These are phyloP conservation scores for Drosophila putrida DNA, from an alignment of 2,888 invertebrate genomes.

Conservation along the genomic window DNA sequence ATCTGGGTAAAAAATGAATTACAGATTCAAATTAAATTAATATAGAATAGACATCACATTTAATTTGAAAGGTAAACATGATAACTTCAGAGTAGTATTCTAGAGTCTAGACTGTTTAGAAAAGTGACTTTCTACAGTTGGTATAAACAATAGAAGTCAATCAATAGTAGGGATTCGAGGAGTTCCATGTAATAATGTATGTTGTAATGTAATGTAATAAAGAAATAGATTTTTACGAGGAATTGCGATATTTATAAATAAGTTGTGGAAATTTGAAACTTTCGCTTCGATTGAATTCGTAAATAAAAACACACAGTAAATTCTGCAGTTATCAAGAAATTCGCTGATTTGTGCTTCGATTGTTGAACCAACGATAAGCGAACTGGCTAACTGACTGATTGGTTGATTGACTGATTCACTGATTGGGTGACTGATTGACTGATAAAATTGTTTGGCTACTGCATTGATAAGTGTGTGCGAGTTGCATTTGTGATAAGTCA, in stretches of 20 bases:
- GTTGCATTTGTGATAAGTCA: conserved; percentile 45
- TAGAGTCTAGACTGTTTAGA: too few species aligned
- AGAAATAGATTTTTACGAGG: neutral
- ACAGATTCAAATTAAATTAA: too few species aligned
- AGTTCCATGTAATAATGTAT: neutral
- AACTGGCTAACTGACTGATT: too few species aligned
- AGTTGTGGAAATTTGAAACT: conserved; percentile 11
- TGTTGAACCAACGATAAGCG: neutral
- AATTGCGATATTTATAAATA: conserved; percentile 1
- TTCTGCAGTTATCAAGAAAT: conserved; percentile 4
- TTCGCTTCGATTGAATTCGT: neutral
- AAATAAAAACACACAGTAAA: neutral
- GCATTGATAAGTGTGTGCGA: conserved; percentile 33
- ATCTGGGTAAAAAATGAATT: too few species aligned
- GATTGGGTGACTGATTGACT: neutral
- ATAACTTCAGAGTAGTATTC: too few species aligned
- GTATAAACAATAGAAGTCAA: too few species aligned
- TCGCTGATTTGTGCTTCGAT: conserved; percentile 12
- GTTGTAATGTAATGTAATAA: neutral
- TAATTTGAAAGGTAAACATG: too few species aligned
- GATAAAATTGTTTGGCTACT: conserved; percentile 21
- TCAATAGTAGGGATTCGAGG: too few species aligned
- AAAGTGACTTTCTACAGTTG: too few species aligned
- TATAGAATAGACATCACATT: too few species aligned
- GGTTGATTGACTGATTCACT: neutral